Evolutionary conservation across 2,888 invertebrate species (phyloP).

Genomic region (Nyleta sp.): DNA sequence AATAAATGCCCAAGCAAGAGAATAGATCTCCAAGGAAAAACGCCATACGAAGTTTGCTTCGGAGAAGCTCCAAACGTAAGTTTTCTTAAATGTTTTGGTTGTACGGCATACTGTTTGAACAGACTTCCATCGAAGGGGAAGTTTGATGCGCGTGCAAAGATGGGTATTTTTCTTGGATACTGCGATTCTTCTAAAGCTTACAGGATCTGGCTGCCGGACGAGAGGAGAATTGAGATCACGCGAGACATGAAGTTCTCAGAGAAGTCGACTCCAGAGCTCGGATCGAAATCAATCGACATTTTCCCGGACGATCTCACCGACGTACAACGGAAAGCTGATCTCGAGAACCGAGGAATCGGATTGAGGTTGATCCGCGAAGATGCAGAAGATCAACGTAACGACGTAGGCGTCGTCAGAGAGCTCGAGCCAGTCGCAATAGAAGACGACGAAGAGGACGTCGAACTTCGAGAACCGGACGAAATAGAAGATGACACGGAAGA

Average conservation of each 20-base stretch:
- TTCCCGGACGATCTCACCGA: too few relatives aligned
- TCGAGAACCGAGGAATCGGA: too few relatives aligned
- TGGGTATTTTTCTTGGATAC: conserved; percentile 38
- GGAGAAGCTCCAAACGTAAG: conserved; percentile 51
- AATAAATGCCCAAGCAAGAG: conserved; percentile 68
- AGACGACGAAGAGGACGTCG: too few relatives aligned
- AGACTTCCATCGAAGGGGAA: conserved; percentile 21
- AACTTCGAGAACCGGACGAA: too few relatives aligned
- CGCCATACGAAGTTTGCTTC: conserved; percentile 63
- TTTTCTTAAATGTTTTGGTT: conserved; percentile 67
- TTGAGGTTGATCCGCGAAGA: too few relatives aligned
- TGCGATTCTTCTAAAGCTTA: conserved; percentile 25
- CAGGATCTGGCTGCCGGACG: conserved; percentile 30
- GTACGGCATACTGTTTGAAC: conserved; percentile 20
- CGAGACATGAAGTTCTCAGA: conserved; percentile 26
- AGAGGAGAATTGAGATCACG: conserved; percentile 18
- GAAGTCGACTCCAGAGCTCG: too few relatives aligned
- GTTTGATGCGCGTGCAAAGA: conserved; percentile 25
- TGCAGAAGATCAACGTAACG: too few relatives aligned
- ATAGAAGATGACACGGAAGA: not conserved
- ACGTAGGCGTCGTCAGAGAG: too few relatives aligned
- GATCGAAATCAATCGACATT: too few relatives aligned
- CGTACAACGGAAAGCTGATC: too few relatives aligned
- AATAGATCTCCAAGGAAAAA: conserved; percentile 39
- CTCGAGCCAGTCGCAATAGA: too few relatives aligned